Base-by-base conservation (phyloP, 1,140 invertebrate genomes). In the Ylistrum balloti region DNA sequence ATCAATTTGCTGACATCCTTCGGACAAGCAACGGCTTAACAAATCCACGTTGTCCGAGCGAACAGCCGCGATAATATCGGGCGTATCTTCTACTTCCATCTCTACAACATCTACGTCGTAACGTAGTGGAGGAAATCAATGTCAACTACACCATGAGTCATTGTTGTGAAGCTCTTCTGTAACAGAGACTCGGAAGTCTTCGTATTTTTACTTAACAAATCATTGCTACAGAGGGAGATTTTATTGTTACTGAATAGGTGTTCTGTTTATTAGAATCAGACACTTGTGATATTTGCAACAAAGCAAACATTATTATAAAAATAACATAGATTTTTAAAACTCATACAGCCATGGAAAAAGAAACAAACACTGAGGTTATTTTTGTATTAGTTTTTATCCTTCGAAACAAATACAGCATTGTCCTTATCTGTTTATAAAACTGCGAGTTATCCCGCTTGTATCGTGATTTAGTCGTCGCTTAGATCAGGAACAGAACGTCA, bases 161-260 rank as follows among this genome's bases (percentile, higher is more conserved):
- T 74, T 88, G 48, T 88, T 88, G 56, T 88, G 88, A 56, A 88
- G 85, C 88, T 88, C 88, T 88, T 34, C 56, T 85, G 48, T 33
- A n/a, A 35, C 33, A 88, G 48, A 34, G 33, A 28, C n/a, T 85
- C 28, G 45, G 74, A 88, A 88, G 10, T 48, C 41, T n/a, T 74
- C n/a, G 56, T 74, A 22, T 74, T 11, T 74, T 74, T 28, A 74
- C 56, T 28, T 74, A 28, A 7, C 5, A 11, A 74, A 74, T 11
- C 10, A 45, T 17, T 9, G 1, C 20, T 17, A 45, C 41, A 5
- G 20, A 45, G 17, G 35, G 35, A 38, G 45, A 20, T 22, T 74
- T 28, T 74, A n/a, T 11, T 1, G 13, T 5, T 38, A 38, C 35
- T 38, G 35, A 38, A 38, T 38, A 38, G n/a, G n/a, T 74, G n/a